phyloP scores from a whole-genome alignment of 2,113 vertebrate genomes.

The Raja brachyura region DNA sequence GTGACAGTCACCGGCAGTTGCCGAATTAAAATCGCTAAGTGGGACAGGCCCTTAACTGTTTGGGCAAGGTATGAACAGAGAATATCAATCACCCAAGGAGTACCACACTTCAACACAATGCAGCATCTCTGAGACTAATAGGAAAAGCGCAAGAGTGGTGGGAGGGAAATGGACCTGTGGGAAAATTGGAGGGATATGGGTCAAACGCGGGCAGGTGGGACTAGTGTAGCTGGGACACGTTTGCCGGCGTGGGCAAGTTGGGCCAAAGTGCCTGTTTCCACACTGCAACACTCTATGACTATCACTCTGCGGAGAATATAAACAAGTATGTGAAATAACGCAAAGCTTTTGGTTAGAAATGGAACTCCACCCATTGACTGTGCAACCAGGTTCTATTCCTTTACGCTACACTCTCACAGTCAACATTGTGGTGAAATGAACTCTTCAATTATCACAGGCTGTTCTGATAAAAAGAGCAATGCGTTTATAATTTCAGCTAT shows the following conservation, averaged over 20 bases:
- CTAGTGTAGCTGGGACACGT: no score
- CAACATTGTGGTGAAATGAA: neutral
- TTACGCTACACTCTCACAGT: neutral
- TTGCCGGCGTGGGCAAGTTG: no score
- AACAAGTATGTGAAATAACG: neutral
- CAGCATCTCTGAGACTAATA: neutral
- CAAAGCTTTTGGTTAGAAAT: neutral
- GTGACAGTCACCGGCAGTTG: no score
- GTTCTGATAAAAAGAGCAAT: neutral
- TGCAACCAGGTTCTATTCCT: no score
- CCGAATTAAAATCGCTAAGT: no score
- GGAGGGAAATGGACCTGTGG: no score
- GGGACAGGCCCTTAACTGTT: neutral
- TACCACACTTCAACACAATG: neutral
- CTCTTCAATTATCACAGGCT: neutral
- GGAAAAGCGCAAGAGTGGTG: no score
- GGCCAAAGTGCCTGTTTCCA: no score
- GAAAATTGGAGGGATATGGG: no score
- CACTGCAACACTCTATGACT: no score
- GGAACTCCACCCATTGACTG: no score
- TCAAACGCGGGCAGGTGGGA: no score
- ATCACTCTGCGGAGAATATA: neutral
- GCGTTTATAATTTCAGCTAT: neutral
- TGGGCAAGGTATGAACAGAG: neutral
- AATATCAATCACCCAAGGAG: neutral